These are phyloP conservation scores for Emydoidea blandingii DNA, from an alignment of 2,797 vertebrate genomes.

Conservation along the genomic window DNA sequence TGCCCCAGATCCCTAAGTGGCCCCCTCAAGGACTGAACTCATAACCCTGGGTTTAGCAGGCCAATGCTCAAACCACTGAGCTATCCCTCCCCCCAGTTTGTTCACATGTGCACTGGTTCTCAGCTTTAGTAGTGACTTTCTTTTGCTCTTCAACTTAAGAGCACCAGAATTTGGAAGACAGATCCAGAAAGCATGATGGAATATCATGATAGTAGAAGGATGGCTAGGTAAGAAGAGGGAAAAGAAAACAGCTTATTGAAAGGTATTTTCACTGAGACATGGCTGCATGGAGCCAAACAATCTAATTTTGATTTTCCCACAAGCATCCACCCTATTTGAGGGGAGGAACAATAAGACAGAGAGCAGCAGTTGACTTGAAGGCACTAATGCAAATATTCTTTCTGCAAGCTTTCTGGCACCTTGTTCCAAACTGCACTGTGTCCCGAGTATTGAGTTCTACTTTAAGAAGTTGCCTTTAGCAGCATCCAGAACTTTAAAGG, in stretches of 20 bases:
- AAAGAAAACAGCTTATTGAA: background rate
- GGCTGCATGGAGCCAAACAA: background rate
- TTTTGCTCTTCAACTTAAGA: background rate
- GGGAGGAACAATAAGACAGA: background rate
- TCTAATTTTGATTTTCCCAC: rapidly evolving
- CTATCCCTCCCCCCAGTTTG: background rate
- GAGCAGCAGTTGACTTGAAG: background rate
- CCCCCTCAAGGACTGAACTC: too few relatives aligned
- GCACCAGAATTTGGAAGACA: background rate
- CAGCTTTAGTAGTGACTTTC: background rate
- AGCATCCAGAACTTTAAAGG: conserved; percentile 3
- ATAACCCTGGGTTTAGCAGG: too few relatives aligned
- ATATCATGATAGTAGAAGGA: background rate
- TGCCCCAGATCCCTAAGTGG: too few relatives aligned
- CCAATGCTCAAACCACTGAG: too few relatives aligned
- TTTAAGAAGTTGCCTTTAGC: rapidly evolving
- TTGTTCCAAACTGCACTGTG: background rate
- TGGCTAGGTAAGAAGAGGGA: background rate
- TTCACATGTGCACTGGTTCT: background rate
- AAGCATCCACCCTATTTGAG: rapidly evolving
- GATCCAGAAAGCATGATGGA: background rate
- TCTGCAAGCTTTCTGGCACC: background rate
- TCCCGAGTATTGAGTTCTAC: background rate
- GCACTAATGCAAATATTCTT: background rate
- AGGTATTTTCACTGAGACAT: background rate